These are phyloP conservation scores for Panulirus ornatus DNA, from an alignment of 1,140 invertebrate genomes.

Conservation along the genomic window DNA sequence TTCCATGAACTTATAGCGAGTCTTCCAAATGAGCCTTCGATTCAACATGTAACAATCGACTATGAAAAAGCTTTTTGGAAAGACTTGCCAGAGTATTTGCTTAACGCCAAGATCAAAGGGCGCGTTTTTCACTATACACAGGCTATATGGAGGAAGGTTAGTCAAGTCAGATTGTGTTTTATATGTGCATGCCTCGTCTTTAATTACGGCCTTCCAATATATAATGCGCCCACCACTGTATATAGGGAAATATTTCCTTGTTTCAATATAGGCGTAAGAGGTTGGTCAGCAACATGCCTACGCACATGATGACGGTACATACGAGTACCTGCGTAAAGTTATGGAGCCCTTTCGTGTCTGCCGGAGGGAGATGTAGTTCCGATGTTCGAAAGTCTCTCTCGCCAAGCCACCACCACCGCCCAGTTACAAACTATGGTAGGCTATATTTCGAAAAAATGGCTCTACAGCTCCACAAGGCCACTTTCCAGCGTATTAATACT, in stretches of 20 bases:
- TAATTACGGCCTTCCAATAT: neutral
- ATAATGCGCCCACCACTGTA: neutral
- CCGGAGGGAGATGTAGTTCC: too few relatives aligned
- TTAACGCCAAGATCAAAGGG: neutral
- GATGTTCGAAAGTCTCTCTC: conserved; percentile 17
- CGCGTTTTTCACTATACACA: conserved; percentile 32
- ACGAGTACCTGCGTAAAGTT: conserved; percentile 32
- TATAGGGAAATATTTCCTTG: neutral
- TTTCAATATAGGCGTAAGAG: conserved; percentile 16
- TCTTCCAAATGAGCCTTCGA: conserved; percentile 33
- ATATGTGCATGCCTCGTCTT: conserved; percentile 5
- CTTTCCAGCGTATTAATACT: conserved; percentile 11
- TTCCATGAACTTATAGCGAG: conserved; percentile 27
- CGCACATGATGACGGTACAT: conserved; percentile 25
- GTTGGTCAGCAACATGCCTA: conserved; percentile 44
- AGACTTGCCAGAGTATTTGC: conserved; percentile 20
- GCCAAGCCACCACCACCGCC: conserved; percentile 12
- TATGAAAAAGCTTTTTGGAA: conserved; percentile 28
- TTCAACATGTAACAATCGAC: conserved; percentile 25
- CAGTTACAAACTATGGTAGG: neutral
- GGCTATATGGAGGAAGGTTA: conserved; percentile 20
- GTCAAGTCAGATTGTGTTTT: neutral
- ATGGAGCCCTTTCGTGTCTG: conserved; percentile 41
- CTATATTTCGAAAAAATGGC: conserved; percentile 22
- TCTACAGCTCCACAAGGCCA: conserved; percentile 22